These are phyloP conservation scores for Mercenaria mercenaria DNA, from an alignment of 1,140 invertebrate genomes.

Conservation along the genomic window DNA sequence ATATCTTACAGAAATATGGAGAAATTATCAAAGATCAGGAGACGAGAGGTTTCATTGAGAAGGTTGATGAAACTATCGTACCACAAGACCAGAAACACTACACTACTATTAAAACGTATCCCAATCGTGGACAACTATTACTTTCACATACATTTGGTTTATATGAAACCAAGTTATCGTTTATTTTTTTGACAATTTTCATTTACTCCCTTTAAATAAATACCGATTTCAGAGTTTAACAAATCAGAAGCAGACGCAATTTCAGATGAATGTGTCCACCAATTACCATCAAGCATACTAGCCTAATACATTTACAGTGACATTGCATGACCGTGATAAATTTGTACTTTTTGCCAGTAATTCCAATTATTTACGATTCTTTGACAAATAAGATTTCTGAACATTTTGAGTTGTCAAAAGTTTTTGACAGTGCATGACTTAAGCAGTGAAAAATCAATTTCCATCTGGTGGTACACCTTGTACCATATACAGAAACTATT, in stretches of 20 bases:
- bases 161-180: neutral
- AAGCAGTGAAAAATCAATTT: slow-evolving; percentile 54
- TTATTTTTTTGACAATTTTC: too few relatives aligned
- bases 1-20: too few relatives aligned
- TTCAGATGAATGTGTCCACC: neutral
- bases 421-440: neutral
- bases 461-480: slow-evolving; percentile 24
- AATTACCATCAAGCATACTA: slow-evolving; percentile 8
- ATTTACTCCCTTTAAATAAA: neutral
- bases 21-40: too few relatives aligned
- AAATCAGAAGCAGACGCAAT: slow-evolving; percentile 2
- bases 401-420: neutral
- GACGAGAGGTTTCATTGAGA: neutral
- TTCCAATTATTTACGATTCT: neutral
- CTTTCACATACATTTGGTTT: neutral
- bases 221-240: neutral
- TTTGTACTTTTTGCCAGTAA: slow-evolving; percentile 1
- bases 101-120: too few relatives aligned
- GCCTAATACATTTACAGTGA: neutral
- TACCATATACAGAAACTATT: too few relatives aligned
- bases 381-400: slow-evolving; percentile 1
- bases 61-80: too few relatives aligned
- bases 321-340: neutral
- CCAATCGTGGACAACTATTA: too few relatives aligned
- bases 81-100: too few relatives aligned